Evolutionary conservation across 2,113 vertebrate species (phyloP).

Genomic region (Oriolus oriolus): DNA sequence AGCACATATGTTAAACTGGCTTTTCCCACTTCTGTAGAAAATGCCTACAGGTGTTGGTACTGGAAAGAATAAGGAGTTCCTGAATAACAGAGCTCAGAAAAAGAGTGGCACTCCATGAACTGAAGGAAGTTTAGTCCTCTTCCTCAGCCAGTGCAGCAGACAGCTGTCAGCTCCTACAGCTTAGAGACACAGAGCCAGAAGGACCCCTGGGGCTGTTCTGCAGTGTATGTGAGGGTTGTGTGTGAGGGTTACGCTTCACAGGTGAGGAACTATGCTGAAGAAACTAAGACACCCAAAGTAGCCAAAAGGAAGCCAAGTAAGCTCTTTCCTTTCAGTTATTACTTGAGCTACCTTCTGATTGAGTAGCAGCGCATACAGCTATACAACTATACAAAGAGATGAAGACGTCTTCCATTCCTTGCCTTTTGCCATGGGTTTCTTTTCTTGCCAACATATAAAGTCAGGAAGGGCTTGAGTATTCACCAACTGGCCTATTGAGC

Average conservation of each 20-base stretch:
- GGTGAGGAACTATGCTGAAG: neutral
- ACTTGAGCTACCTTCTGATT: neutral
- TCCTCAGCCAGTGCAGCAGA: neutral
- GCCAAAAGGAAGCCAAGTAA: neutral
- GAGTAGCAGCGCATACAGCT: neutral
- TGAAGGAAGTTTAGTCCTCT: neutral
- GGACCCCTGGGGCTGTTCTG: neutral
- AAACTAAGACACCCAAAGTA: neutral
- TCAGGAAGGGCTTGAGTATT: neutral
- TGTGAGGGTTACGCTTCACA: neutral
- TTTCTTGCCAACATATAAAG: neutral
- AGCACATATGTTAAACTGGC: neutral
- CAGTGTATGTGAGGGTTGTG: accelerated
- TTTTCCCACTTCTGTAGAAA: neutral
- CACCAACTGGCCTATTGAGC: neutral
- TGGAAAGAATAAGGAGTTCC: neutral
- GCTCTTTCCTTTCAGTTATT: neutral
- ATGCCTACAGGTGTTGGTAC: neutral
- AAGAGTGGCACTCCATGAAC: neutral
- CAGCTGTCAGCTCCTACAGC: accelerated
- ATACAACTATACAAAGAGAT: neutral
- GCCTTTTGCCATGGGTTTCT: neutral
- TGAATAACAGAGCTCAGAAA: neutral
- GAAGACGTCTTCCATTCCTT: neutral
- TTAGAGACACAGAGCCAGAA: neutral